phyloP scores from a whole-genome alignment of 2,888 invertebrate species.

The Acanthococcus lagerstroemiae region DNA sequence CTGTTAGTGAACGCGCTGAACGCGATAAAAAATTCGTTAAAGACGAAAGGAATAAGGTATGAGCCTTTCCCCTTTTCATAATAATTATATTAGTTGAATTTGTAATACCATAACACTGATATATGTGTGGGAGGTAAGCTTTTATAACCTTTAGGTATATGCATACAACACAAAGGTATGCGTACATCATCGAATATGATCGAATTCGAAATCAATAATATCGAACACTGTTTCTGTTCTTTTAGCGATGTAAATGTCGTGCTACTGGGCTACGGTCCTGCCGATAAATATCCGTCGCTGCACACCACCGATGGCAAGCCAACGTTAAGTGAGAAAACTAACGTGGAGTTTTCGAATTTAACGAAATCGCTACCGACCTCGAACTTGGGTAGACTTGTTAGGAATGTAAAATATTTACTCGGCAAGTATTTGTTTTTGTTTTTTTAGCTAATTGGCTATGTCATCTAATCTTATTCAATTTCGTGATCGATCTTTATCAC shows the following conservation, averaged over 20 bases:
- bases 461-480: too few species aligned
- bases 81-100: too few species aligned
- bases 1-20: conserved; percentile 52
- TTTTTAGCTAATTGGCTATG: background rate
- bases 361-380: background rate
- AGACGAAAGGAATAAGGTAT: conserved; percentile 54
- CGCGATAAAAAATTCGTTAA: conserved; percentile 51
- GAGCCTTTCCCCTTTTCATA: too few species aligned
- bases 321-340: conserved; percentile 41
- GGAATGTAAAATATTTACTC: conserved; percentile 20
- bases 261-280: conserved; percentile 49
- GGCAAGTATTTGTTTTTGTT: conserved; percentile 1
- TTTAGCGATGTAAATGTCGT: conserved; percentile 50
- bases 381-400: conserved; percentile 1
- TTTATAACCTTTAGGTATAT: too few species aligned
- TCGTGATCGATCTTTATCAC: background rate
- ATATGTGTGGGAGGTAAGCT: too few species aligned
- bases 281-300: conserved; percentile 48
- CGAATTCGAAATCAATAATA: too few species aligned
- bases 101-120: too few species aligned
- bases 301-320: conserved; percentile 49
- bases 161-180: too few species aligned
- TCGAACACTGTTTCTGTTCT: too few species aligned
- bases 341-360: conserved; percentile 12
- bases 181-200: too few species aligned